These are phyloP conservation scores for Avahi laniger DNA, from an alignment of 2,797 vertebrate genomes.

Conservation along the genomic window DNA sequence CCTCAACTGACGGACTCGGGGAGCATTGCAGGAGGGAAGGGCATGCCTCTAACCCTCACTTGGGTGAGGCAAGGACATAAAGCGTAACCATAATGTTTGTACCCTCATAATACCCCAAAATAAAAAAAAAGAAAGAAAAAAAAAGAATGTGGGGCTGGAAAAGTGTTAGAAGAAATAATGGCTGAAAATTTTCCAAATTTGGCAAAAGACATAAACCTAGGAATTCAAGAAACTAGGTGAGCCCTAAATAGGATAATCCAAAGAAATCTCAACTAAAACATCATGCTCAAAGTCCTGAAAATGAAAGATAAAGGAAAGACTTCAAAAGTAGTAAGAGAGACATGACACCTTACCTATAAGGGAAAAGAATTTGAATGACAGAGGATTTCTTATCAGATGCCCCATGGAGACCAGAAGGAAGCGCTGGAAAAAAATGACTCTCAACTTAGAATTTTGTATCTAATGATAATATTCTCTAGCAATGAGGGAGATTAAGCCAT, in stretches of 20 bases:
- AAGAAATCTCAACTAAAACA: neutral
- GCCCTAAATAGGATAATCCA: neutral
- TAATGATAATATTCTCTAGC: neutral
- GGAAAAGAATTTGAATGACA: neutral
- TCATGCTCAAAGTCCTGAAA: neutral
- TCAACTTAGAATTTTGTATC: neutral
- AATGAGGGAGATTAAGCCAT: neutral
- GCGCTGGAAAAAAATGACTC: neutral
- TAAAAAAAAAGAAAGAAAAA: too few species aligned
- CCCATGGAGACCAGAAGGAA: neutral
- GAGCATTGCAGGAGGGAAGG: too few species aligned
- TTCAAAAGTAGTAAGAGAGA: neutral
- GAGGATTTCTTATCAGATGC: neutral
- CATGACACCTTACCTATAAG: neutral
- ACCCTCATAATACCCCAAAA: too few species aligned
- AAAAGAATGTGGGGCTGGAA: neutral
- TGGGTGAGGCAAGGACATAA: too few species aligned
- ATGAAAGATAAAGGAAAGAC: neutral
- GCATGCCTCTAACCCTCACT: too few species aligned
- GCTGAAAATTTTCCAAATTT: neutral
- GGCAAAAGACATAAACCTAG: neutral
- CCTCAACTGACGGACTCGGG: too few species aligned
- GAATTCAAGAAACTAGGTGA: neutral
- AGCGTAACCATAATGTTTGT: too few species aligned
- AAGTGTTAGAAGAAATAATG: neutral